Evolutionary conservation across 2,888 invertebrate species (phyloP).

Genomic region (Hypomecis atomaria): DNA sequence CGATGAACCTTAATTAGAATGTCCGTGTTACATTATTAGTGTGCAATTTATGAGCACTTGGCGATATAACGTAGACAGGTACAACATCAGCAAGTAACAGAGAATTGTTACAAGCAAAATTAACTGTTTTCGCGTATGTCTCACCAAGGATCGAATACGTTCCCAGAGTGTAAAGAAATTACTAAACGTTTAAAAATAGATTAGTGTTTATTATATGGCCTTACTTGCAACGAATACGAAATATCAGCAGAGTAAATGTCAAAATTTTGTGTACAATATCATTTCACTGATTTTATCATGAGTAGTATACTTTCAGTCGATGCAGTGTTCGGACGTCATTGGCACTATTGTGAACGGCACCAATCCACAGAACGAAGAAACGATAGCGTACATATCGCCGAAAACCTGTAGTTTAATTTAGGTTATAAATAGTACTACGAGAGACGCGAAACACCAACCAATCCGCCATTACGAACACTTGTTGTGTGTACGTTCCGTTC

Average conservation of each 20-base stretch:
- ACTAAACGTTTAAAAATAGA: slow-evolving; percentile 85
- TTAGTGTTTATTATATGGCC: slow-evolving; percentile 85
- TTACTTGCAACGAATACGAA: slow-evolving; percentile 85
- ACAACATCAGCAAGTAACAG: slow-evolving; percentile 68
- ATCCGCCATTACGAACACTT: slow-evolving; percentile 84
- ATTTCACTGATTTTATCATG: slow-evolving; percentile 82
- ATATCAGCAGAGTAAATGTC: slow-evolving; percentile 84
- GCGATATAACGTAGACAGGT: slow-evolving; percentile 61
- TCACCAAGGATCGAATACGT: slow-evolving; percentile 79
- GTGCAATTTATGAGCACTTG: slow-evolving; percentile 76
- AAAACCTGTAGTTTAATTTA: slow-evolving; percentile 85
- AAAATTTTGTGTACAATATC: slow-evolving; percentile 84
- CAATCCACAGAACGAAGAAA: slow-evolving; percentile 80
- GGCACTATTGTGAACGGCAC: slow-evolving; percentile 80
- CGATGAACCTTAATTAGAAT: slow-evolving; percentile 84
- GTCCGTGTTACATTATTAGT: slow-evolving; percentile 83
- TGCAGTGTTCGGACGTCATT: slow-evolving; percentile 78
- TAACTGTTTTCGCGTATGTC: slow-evolving; percentile 77
- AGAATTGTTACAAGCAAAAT: slow-evolving; percentile 76
- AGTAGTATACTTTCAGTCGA: slow-evolving; percentile 75
- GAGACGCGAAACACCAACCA: slow-evolving; percentile 83
- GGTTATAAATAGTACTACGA: slow-evolving; percentile 85
- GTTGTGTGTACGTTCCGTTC: slow-evolving; percentile 71
- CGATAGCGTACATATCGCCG: slow-evolving; percentile 85
- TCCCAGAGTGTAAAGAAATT: slow-evolving; percentile 83